Conservation (phyloP, 2,113 vertebrate genomes). For the Alethe diademata region DNA sequence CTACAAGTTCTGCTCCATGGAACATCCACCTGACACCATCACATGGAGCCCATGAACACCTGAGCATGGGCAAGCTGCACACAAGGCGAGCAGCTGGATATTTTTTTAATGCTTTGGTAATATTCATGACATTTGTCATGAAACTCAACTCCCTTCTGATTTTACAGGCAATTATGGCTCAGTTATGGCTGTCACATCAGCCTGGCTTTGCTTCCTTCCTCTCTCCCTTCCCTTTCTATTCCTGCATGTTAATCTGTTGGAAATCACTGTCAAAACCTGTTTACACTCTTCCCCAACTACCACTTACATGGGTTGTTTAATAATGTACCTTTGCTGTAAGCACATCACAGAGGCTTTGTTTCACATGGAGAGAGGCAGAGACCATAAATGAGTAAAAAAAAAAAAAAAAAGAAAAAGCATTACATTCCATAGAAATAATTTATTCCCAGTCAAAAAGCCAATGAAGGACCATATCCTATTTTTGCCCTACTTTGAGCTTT, state of each 20-base stretch:
- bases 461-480: accelerated
- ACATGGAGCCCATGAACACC: accelerated
- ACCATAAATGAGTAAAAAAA: not conserved
- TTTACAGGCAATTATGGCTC: slow-evolving; percentile 23
- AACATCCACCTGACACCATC: accelerated
- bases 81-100: not conserved
- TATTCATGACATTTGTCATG: not conserved
- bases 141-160: slow-evolving; percentile 1
- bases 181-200: not conserved
- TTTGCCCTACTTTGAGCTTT: not conserved
- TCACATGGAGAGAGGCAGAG: not conserved
- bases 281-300: not conserved
- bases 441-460: not conserved
- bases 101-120: slow-evolving; percentile 9
- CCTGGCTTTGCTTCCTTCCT: not conserved
- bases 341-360: not conserved
- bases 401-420: not conserved
- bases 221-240: not conserved
- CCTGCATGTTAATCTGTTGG: not conserved
- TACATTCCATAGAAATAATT: not conserved
- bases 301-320: not conserved
- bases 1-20: not conserved
- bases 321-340: not conserved
- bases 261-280: slow-evolving; percentile 37
- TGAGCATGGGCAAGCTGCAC: not conserved